phyloP scores from a whole-genome alignment of 2,888 invertebrate genomes.

The Conomelus anceps region DNA sequence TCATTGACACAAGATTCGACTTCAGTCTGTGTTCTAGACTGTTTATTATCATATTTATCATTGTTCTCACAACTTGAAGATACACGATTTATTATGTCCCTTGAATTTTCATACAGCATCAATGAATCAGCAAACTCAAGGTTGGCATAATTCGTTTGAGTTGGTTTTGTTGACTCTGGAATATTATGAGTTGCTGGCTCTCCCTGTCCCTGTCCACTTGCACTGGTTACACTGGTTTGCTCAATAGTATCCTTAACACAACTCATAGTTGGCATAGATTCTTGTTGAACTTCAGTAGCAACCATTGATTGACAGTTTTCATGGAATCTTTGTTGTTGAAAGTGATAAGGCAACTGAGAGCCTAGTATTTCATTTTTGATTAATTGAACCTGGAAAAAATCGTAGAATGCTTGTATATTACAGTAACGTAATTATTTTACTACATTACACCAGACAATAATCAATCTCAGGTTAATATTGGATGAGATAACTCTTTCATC shows the following conservation, averaged over 20 bases:
- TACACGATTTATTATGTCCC: conserved; percentile 54
- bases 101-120: conserved; percentile 71
- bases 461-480: no score
- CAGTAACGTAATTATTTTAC: no score
- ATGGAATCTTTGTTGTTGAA: neutral
- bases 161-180: conserved; percentile 15
- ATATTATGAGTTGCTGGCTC: neutral
- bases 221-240: neutral
- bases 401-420: neutral
- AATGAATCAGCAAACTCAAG: conserved; percentile 69
- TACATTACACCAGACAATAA: no score
- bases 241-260: neutral
- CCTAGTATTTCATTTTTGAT: neutral
- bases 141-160: conserved; percentile 40
- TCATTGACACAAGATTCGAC: neutral
- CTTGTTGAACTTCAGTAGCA: neutral
- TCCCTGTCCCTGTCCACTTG: neutral
- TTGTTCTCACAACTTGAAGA: conserved; percentile 41
- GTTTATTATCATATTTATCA: conserved; percentile 18
- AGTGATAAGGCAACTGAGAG: neutral
- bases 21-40: neutral
- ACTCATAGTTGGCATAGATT: neutral
- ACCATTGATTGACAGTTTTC: neutral
- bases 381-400: neutral
- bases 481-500: no score